A percentile compares a stretch with the other conserved stretches of the same genome.
phyloP scores from a whole-genome alignment of 2,797 vertebrate genomes.

The Novumbra hubbsi region DNA sequence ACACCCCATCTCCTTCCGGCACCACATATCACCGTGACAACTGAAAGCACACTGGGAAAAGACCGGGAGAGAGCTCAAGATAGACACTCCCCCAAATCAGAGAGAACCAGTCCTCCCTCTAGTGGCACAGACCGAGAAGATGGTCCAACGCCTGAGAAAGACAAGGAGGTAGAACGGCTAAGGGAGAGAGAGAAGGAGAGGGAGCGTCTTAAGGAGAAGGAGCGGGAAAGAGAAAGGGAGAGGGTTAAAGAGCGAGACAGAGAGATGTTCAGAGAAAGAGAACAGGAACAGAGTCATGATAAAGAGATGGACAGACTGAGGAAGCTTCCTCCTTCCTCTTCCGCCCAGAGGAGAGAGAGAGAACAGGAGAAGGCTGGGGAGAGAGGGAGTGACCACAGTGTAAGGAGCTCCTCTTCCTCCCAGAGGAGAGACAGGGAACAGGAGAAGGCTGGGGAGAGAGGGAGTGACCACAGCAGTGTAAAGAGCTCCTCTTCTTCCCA shows the following conservation, averaged over 20 bases:
- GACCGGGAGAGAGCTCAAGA: conserved; percentile 57
- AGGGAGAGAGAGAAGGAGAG: conserved; percentile 28
- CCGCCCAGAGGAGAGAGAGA: conserved; percentile 24
- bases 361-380: conserved; percentile 73
- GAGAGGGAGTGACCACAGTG: conserved; percentile 66
- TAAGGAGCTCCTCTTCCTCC: conserved; percentile 3
- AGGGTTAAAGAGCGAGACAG: conserved; percentile 7
- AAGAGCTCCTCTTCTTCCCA: conserved; percentile 56
- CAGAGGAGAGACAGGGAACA: conserved; percentile 53
- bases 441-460: conserved; percentile 68
- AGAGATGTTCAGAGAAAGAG: conserved; percentile 73
- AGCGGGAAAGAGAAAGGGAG: conserved; percentile 11
- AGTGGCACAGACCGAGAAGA: conserved; percentile 40
- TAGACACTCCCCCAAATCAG: neutral
- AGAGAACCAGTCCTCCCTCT: conserved; percentile 45
- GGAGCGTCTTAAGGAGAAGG: conserved; percentile 2
- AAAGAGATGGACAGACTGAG: conserved; percentile 27
- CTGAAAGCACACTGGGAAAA: conserved; percentile 56
- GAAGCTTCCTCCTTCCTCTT: conserved; percentile 13
- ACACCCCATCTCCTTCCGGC: conserved; percentile 41
- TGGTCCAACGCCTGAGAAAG: neutral
- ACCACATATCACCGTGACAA: conserved; percentile 1
- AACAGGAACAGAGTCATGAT: conserved; percentile 31
- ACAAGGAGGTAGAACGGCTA: conserved; percentile 25
- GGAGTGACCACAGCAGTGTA: conserved; percentile 63